These are phyloP conservation scores for Paedocypris micromegethes DNA, from an alignment of 2,797 vertebrate genomes.

Conservation along the genomic window DNA sequence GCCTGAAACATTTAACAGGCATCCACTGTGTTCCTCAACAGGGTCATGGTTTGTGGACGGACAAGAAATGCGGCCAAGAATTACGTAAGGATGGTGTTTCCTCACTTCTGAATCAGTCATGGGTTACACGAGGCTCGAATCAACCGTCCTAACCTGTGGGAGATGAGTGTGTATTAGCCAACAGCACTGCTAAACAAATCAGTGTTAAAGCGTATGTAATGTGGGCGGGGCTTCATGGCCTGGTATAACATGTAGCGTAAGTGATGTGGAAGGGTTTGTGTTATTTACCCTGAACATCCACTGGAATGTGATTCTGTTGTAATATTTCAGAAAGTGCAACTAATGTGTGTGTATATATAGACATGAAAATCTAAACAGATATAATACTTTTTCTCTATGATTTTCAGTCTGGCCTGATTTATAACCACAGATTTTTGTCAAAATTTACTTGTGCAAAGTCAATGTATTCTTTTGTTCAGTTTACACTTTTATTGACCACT, in stretches of 20 bases:
- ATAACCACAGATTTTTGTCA: conserved; percentile 35
- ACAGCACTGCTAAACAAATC: neutral
- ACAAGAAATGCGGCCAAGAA: conserved; percentile 22
- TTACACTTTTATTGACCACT: too few species aligned
- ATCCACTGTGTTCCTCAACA: conserved; percentile 23
- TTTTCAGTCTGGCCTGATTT: conserved; percentile 39
- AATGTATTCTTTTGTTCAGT: neutral
- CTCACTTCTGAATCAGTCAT: conserved; percentile 35
- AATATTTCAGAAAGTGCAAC: too few species aligned
- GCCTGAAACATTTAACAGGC: conserved; percentile 39
- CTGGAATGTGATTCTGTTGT: too few species aligned
- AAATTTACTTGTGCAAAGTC: conserved; percentile 19
- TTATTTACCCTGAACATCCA: too few species aligned
- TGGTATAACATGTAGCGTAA: too few species aligned
- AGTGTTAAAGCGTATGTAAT: too few species aligned
- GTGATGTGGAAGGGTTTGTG: too few species aligned
- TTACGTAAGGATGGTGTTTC: conserved; percentile 14
- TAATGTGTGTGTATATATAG: too few species aligned
- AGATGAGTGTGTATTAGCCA: conserved; percentile 23
- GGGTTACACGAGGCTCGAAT: conserved; percentile 35
- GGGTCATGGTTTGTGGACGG: conserved; percentile 22
- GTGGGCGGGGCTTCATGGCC: too few species aligned
- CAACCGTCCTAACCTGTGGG: conserved; percentile 11
- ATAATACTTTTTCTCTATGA: too few species aligned
- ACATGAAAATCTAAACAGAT: too few species aligned